These are phyloP conservation scores for Leptogaster cylindrica DNA, from an alignment of 2,888 invertebrate species.

Conservation along the genomic window DNA sequence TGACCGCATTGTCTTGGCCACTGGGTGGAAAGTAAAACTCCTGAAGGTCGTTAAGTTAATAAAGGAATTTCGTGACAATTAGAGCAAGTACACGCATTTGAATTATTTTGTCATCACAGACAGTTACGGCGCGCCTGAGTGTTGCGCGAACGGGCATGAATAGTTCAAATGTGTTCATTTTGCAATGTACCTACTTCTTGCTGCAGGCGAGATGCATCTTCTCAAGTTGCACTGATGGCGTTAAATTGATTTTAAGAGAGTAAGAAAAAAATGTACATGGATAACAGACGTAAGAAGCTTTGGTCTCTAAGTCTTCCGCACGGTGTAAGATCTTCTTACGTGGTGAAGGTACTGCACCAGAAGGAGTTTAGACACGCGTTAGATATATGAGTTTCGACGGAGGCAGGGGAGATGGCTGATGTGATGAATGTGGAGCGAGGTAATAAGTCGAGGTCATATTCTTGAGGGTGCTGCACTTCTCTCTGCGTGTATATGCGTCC, in stretches of 20 bases:
- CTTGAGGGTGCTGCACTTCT: conserved; percentile 31
- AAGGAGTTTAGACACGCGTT: conserved; percentile 20
- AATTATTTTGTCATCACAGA: conserved; percentile 9
- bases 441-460: conserved; percentile 34
- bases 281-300: conserved; percentile 15
- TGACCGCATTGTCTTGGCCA: neutral
- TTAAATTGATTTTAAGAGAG: conserved; percentile 19
- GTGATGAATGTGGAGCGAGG: conserved; percentile 22
- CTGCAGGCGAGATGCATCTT: conserved; percentile 37
- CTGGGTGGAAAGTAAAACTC: conserved; percentile 21
- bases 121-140: neutral
- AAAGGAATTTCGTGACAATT: conserved; percentile 24
- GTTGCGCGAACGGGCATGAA: neutral
- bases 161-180: conserved; percentile 33
- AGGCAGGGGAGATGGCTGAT: neutral
- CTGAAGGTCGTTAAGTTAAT: conserved; percentile 27
- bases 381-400: neutral
- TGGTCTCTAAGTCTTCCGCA: conserved; percentile 29
- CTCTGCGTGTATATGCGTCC: neutral
- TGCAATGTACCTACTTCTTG: conserved; percentile 42
- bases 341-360: conserved; percentile 24
- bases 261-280: conserved; percentile 2
- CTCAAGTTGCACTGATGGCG: conserved; percentile 32
- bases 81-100: conserved; percentile 19
- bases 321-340: conserved; percentile 13